phyloP scores from a whole-genome alignment of 2,888 invertebrate genomes.

The Drosophila acutilabella region DNA sequence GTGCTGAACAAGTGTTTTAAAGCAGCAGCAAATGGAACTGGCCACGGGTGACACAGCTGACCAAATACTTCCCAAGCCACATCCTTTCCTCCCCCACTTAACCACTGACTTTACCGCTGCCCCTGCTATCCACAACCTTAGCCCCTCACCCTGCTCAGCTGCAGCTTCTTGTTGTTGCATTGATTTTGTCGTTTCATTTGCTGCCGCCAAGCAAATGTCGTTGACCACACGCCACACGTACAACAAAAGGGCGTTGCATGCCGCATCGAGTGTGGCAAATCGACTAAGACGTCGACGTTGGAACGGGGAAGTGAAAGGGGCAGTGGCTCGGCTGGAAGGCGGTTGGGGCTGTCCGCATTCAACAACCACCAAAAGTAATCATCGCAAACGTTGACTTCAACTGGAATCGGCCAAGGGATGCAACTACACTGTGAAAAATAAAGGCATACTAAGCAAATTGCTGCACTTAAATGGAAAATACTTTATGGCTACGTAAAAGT shows the following conservation, averaged over 20 bases:
- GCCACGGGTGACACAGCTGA: slow-evolving; percentile 4
- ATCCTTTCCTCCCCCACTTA: too few species aligned
- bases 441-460: not conserved
- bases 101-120: too few species aligned
- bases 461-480: not conserved
- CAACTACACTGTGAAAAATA: not conserved
- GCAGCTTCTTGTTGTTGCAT: slow-evolving; percentile 49
- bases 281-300: not conserved
- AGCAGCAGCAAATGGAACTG: not conserved
- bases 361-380: slow-evolving; percentile 77
- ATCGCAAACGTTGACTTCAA: slow-evolving; percentile 65
- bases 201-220: slow-evolving; percentile 64
- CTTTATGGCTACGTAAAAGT: too few species aligned
- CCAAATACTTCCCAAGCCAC: too few species aligned
- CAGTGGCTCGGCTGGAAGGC: not conserved
- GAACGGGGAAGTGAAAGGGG: not conserved
- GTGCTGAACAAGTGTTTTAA: slow-evolving; percentile 9
- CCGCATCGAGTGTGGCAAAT: slow-evolving; percentile 11
- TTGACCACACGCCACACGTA: slow-evolving; percentile 67
- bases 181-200: slow-evolving; percentile 53
- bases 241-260: slow-evolving; percentile 74
- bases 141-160: not conserved
- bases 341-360: slow-evolving; percentile 45
- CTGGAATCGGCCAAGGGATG: not conserved
- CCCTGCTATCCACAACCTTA: too few species aligned